Evolutionary conservation across 2,888 invertebrate species (phyloP).

Genomic region (Eurytoma californica): DNA sequence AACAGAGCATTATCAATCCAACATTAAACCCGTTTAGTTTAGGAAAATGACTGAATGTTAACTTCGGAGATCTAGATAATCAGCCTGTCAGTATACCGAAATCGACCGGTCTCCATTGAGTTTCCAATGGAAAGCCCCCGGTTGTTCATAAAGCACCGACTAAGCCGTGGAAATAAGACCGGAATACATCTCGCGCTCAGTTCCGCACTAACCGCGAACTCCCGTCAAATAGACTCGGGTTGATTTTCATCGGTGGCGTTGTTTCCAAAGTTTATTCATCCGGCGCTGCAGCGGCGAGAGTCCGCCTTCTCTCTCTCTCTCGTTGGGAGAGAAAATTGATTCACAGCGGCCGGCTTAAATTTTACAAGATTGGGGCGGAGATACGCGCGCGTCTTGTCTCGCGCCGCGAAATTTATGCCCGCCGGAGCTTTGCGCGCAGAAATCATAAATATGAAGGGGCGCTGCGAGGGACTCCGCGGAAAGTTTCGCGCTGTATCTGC

Average conservation of each 20-base stretch:
- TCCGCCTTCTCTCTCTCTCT: not conserved
- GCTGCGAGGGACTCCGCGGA: constrained; percentile 8
- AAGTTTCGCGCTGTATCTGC: constrained; percentile 25
- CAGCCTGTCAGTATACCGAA: not conserved
- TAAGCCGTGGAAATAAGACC: no score
- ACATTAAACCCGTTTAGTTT: constrained; percentile 22
- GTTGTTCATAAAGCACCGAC: no score
- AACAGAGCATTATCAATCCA: constrained; percentile 30
- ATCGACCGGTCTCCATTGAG: no score
- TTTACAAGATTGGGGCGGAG: constrained; percentile 28
- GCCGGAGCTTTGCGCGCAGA: not conserved
- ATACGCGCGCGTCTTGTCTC: not conserved
- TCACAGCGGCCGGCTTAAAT: constrained; percentile 28
- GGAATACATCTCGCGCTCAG: no score
- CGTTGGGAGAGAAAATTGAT: constrained; percentile 28
- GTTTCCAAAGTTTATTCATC: constrained; percentile 18
- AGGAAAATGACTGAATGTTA: constrained; percentile 25
- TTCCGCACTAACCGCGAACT: no score
- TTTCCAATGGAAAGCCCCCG: no score
- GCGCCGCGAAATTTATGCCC: constrained; percentile 30
- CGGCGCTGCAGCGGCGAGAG: not conserved
- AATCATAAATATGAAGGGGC: constrained; percentile 47
- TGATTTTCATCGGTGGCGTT: constrained; percentile 17
- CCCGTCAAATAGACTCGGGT: not conserved
- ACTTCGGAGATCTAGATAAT: constrained; percentile 10